Conservation (phyloP, 2,888 invertebrate species). For the Tetramorium bicarinatum region DNA sequence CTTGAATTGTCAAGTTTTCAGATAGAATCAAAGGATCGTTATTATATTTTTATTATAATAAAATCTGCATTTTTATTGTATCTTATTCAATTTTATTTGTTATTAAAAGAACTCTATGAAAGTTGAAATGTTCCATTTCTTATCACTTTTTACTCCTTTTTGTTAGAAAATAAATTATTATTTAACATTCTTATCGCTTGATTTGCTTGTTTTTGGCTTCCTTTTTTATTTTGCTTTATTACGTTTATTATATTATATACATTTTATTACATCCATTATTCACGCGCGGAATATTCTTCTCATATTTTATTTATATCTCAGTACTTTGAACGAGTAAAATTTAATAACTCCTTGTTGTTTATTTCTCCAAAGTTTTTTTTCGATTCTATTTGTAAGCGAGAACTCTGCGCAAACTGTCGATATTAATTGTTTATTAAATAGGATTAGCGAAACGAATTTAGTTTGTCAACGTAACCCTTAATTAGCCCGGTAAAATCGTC, state of each 20-base stretch:
- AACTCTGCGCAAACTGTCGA: background rate
- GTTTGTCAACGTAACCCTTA: constrained; percentile 54
- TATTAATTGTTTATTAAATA: constrained; percentile 57
- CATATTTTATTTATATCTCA: background rate
- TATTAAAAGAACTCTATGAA: too few species aligned
- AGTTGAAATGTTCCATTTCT: too few species aligned
- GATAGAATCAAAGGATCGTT: background rate
- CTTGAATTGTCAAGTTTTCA: background rate
- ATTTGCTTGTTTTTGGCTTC: too few species aligned
- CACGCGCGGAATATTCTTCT: too few species aligned
- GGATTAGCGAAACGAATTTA: constrained; percentile 65
- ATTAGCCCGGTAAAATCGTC: constrained; percentile 63
- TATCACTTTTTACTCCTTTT: too few species aligned
- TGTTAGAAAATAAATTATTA: too few species aligned
- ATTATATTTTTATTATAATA: background rate
- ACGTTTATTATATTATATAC: background rate
- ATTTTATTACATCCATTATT: background rate
- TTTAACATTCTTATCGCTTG: too few species aligned
- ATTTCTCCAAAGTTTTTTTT: background rate
- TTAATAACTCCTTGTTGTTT: background rate
- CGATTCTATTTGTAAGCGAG: background rate
- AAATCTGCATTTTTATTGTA: background rate
- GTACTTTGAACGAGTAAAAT: constrained; percentile 1
- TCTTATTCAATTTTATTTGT: background rate
- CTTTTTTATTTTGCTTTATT: too few species aligned